These are phyloP conservation scores for Ageneiosus marmoratus DNA, from an alignment of 2,113 vertebrate species.

Conservation along the genomic window DNA sequence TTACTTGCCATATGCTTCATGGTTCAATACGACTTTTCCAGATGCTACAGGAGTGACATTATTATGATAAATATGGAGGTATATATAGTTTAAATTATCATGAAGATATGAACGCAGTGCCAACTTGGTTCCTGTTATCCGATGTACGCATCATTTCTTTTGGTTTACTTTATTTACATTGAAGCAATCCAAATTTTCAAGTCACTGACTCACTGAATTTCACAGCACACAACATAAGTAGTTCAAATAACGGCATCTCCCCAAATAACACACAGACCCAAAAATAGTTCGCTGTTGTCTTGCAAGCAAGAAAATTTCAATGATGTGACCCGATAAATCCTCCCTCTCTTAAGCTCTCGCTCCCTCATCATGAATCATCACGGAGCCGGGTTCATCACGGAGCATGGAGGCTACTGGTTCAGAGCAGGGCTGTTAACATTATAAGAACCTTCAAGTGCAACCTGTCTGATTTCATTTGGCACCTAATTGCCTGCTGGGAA, in stretches of 20 bases:
- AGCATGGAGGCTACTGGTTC: neutral
- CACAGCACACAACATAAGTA: neutral
- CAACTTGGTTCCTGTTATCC: neutral
- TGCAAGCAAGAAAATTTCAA: neutral
- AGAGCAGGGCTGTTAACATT: neutral
- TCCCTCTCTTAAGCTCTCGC: neutral
- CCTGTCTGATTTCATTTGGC: conserved; percentile 1
- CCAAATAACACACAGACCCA: conserved; percentile 13
- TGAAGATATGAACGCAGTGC: neutral
- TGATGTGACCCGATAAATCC: neutral
- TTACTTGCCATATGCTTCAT: neutral
- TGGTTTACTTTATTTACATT: neutral
- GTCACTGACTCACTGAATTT: neutral
- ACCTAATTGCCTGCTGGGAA: neutral
- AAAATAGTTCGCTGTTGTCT: conserved; percentile 19
- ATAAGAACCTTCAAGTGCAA: neutral
- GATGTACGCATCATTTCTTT: neutral
- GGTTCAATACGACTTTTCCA: conserved; percentile 8
- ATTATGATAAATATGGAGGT: neutral
- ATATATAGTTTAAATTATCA: neutral
- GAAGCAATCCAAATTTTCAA: neutral
- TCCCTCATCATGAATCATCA: conserved; percentile 4
- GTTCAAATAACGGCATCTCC: neutral
- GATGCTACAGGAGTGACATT: neutral
- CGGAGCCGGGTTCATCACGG: neutral